These are phyloP conservation scores for Pocillopora damicornis DNA, from an alignment of 64 coral and sea anemone genomes.

Conservation along the genomic window DNA sequence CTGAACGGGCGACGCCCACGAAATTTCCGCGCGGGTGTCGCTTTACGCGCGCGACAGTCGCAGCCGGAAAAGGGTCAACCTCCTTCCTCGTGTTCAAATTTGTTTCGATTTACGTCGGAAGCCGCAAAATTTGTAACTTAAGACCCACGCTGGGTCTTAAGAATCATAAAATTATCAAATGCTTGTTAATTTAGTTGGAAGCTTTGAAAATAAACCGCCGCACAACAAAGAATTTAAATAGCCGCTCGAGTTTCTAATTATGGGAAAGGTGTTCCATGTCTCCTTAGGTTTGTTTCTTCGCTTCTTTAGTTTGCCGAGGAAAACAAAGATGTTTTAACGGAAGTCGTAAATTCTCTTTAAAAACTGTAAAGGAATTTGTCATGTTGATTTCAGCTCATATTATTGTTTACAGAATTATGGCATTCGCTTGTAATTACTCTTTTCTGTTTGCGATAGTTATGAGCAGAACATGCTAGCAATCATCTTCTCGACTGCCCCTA, in stretches of 20 bases:
- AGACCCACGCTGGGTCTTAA: background rate
- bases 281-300: background rate
- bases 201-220: background rate
- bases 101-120: conserved; percentile 28
- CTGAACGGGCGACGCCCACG: background rate
- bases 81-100: background rate
- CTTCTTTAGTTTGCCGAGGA: background rate
- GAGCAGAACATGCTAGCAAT: background rate
- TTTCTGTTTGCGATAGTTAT: background rate
- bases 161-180: background rate
- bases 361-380: background rate
- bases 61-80: background rate
- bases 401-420: background rate
- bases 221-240: background rate
- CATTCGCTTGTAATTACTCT: background rate
- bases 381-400: background rate
- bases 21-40: conserved; percentile 12
- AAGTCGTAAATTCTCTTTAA: background rate
- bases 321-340: background rate
- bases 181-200: background rate
- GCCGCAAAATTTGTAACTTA: conserved; percentile 12
- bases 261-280: background rate
- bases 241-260: background rate
- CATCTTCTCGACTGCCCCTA: background rate
- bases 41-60: conserved; percentile 20